These are phyloP conservation scores for Rapana venosa DNA, from an alignment of 2,888 invertebrate species.

Conservation along the genomic window DNA sequence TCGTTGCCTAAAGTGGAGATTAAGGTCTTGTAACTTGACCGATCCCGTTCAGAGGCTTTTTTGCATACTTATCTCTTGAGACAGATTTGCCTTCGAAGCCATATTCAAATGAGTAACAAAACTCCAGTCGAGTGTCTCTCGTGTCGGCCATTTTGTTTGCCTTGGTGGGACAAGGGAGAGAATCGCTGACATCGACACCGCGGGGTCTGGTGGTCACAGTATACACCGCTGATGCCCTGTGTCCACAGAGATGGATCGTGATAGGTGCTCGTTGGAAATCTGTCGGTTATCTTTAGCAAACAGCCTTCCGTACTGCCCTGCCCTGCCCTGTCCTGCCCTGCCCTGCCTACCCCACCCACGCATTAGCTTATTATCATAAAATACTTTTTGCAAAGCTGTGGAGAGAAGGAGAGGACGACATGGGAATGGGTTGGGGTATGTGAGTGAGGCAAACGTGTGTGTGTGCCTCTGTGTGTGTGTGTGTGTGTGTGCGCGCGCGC, in stretches of 20 bases:
- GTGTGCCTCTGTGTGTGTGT: not conserved
- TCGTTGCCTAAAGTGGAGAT: not conserved
- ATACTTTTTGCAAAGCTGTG: not conserved
- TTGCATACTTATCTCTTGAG: not conserved
- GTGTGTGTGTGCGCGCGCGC: no score
- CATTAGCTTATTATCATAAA: not conserved
- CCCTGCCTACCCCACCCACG: not conserved
- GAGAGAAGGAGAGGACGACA: not conserved
- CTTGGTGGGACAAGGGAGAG: not conserved
- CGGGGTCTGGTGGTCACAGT: not conserved
- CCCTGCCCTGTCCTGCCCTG: not conserved
- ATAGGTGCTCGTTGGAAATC: not conserved
- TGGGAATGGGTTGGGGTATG: not conserved
- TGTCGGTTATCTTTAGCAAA: not conserved
- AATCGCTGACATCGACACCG: not conserved
- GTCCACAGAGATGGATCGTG: not conserved
- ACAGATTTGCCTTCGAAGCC: not conserved
- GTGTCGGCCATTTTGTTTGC: conserved; percentile 16
- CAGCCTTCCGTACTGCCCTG: conserved; percentile 1
- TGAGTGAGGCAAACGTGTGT: not conserved
- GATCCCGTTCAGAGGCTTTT: not conserved
- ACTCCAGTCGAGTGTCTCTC: not conserved
- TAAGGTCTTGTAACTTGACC: not conserved
- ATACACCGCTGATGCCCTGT: not conserved
- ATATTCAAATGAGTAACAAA: conserved; percentile 13